Conservation (phyloP, 2,888 invertebrate genomes). For the Lycia hirtaria region DNA sequence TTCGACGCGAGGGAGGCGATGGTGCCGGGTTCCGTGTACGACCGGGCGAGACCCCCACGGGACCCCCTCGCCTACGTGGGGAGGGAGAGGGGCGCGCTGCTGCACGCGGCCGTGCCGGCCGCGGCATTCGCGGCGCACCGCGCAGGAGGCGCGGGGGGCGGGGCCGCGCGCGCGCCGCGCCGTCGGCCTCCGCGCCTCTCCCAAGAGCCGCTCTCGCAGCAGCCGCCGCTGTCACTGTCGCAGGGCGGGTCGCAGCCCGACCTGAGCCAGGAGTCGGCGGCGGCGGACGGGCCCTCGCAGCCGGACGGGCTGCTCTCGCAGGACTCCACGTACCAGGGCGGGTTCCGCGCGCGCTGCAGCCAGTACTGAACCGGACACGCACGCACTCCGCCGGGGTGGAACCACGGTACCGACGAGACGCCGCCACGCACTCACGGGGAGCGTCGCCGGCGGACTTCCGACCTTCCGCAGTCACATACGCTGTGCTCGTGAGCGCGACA, state of each 20-base stretch:
- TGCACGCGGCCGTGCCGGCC: conserved; percentile 95
- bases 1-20: conserved; percentile 98
- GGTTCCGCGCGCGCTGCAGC: conserved; percentile 88
- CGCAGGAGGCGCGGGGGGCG: too few species aligned
- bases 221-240: conserved; percentile 89
- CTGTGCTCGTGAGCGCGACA: conserved; percentile 51
- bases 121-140: conserved; percentile 97
- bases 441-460: conserved; percentile 37
- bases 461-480: conserved; percentile 55
- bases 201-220: conserved; percentile 91
- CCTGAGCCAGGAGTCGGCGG: conserved; percentile 92
- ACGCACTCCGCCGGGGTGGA: conserved; percentile 52
- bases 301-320: conserved; percentile 97
- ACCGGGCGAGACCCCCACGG: conserved; percentile 92
- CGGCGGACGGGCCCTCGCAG: conserved; percentile 95
- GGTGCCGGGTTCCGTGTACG: conserved; percentile 97
- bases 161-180: conserved; percentile 72
- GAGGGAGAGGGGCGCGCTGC: conserved; percentile 90
- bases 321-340: conserved; percentile 94
- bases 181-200: conserved; percentile 79
- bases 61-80: conserved; percentile 98
- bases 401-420: conserved; percentile 56
- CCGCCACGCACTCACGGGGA: conserved; percentile 45
- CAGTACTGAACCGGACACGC: conserved; percentile 89
- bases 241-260: conserved; percentile 90